Percentiles rank a stretch among this genome's conserved stretches.
phyloP scores from a whole-genome alignment of 2,888 invertebrate species.

The Apamea anceps region DNA sequence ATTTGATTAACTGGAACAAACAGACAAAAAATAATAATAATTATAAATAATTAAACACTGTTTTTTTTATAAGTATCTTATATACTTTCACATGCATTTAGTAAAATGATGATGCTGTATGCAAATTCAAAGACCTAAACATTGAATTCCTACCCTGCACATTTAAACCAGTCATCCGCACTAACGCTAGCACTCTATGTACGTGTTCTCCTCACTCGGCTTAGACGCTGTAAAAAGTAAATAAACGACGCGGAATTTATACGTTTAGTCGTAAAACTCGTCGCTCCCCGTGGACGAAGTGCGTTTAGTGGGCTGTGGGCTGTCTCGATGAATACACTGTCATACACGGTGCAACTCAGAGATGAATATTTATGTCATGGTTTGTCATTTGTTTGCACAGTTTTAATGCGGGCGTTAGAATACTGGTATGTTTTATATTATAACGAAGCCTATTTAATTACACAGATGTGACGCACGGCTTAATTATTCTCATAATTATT shows the following conservation, averaged over 20 bases:
- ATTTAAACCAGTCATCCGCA: conserved; percentile 23
- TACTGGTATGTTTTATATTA: not conserved
- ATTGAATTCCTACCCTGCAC: not conserved
- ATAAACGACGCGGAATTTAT: conserved; percentile 69
- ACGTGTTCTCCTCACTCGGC: conserved; percentile 36
- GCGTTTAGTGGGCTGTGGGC: conserved; percentile 44
- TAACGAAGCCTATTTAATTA: not conserved
- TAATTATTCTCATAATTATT: no score
- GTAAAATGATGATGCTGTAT: not conserved
- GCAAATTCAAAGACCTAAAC: not conserved
- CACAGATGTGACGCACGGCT: no score
- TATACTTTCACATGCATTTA: no score
- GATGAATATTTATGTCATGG: conserved; percentile 33
- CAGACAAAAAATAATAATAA: no score
- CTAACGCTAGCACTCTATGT: conserved; percentile 5
- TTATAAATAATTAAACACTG: no score
- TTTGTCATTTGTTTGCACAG: conserved; percentile 12
- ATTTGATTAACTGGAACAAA: no score
- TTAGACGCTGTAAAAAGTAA: conserved; percentile 68
- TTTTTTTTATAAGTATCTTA: no score
- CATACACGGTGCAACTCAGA: conserved; percentile 48
- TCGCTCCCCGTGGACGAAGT: conserved; percentile 49
- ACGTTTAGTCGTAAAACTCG: conserved; percentile 65
- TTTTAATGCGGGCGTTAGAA: not conserved
- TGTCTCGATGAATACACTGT: conserved; percentile 37